Conservation (phyloP, 2,113 vertebrate species). For the Engraulis encrasicolus region DNA sequence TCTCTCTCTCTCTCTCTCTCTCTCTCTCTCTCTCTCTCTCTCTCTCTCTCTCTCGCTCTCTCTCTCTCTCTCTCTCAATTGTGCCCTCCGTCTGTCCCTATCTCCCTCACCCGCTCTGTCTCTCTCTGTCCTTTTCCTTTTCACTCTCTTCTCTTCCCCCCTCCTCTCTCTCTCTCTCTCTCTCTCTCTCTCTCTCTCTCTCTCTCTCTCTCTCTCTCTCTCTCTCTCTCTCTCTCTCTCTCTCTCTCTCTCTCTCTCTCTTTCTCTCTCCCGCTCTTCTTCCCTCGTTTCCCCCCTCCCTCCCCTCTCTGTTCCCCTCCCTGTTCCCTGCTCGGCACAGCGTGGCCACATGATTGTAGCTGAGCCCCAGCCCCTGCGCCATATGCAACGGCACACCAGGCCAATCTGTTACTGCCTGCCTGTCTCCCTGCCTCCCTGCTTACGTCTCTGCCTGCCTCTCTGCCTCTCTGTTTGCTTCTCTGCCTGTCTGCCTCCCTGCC, state of each 20-base stretch:
- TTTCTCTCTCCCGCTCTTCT: neutral
- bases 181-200: constrained; percentile 18
- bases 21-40: neutral
- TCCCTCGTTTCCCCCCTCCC: neutral
- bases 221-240: neutral
- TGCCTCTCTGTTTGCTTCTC: too few species aligned
- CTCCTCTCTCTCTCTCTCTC: neutral
- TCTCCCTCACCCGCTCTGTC: neutral
- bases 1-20: constrained; percentile 75
- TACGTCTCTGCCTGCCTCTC: too few species aligned
- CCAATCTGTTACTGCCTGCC: neutral
- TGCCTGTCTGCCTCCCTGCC: too few species aligned
- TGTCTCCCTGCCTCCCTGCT: too few species aligned
- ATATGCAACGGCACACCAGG: neutral
- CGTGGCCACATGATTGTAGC: neutral
- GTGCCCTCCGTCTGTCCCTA: neutral
- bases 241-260: neutral
- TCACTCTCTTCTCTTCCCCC: too few species aligned
- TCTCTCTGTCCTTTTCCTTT: neutral
- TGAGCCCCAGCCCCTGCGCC: neutral
- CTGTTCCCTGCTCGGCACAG: constrained; percentile 77
- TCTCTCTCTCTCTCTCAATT: neutral
- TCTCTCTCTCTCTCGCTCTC: too few species aligned
- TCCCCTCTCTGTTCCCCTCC: neutral
- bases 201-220: constrained; percentile 31